These are phyloP conservation scores for Polietes domitor DNA, from an alignment of 2,888 invertebrate genomes.

Conservation along the genomic window DNA sequence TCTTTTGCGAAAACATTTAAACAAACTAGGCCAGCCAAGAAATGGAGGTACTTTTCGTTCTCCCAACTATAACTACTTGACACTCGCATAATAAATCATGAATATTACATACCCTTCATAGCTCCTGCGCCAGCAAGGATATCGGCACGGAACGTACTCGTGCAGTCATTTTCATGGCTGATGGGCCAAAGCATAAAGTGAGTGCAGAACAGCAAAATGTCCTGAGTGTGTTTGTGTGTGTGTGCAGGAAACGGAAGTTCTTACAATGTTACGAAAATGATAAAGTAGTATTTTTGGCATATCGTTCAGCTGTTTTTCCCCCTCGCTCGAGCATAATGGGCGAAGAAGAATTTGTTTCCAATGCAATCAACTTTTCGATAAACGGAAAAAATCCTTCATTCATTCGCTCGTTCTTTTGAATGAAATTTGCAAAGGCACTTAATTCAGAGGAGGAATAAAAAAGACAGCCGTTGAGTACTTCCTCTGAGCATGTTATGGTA, in stretches of 20 bases:
- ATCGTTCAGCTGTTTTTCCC: neutral
- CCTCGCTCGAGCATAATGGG: neutral
- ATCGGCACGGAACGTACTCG: neutral
- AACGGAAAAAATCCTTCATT: neutral
- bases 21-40: conserved; percentile 50
- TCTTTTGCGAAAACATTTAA: neutral
- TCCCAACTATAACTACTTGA: conserved; percentile 44
- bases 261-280: conserved; percentile 21
- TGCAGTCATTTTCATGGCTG: conserved; percentile 1
- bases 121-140: neutral
- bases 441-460: too few species aligned
- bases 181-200: neutral
- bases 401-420: too few species aligned
- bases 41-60: neutral
- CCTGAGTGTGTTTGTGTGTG: neutral
- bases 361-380: neutral
- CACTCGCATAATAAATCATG: conserved; percentile 55
- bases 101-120: conserved; percentile 20
- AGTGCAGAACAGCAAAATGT: neutral
- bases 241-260: neutral
- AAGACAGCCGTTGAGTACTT: too few species aligned
- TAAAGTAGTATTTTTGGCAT: conserved; percentile 31
- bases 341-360: neutral
- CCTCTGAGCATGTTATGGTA: too few species aligned
- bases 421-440: neutral